Base-by-base conservation (phyloP, 2,888 invertebrate species). In the Danaus chrysippus region DNA sequence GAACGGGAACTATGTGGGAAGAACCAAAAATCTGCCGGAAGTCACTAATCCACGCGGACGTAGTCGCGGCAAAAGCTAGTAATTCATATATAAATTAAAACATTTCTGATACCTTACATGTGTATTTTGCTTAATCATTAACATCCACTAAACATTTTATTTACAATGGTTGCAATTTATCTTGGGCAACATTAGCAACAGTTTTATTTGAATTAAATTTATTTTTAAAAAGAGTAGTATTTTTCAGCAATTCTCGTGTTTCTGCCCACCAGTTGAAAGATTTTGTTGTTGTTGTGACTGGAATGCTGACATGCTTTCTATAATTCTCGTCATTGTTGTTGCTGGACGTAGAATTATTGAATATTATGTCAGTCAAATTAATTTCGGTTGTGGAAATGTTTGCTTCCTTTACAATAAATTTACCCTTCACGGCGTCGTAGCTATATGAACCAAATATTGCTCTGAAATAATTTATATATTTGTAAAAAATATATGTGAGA, bases 391-490 rank as follows among this genome's bases (percentile, higher is more conserved):
- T 56, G 0, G 63, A 57, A 6, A 34, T 54, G 12, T 64, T 58
- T 23, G 42, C 46, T 0, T 58, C 43, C 10, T 23, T 41, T 17
- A 56, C 12, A 52, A 76, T 73, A 59, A 83, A 83, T 6, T 60
- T 60, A 54, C 76, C 71, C 12, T 61, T 70, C 12, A 78, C 58
- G 12, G 76, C 74, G 64, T 81, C 72, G 52, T 74, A 75, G 46
- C 65, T 69, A 61, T 75, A 74, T 0, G 83, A 81, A 3, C 83
- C 83, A 58, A 83, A 78, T 60, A 83, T 77, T 17, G 82, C 68
- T 5, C 83, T 83, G 75, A 58, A 81, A 79, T n/a, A 54, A 12
- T 11, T 10, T 19, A 23, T 61, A 58, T 10, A 15, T 53, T 46
- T 61, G 52, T 64, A 61, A 49, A 17, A 10, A 17, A 10, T 6